A percentile compares a stretch with the other conserved stretches of the same genome.
phyloP scores from a whole-genome alignment of 2,113 vertebrate species.

The Dicrurus megarhynchus region DNA sequence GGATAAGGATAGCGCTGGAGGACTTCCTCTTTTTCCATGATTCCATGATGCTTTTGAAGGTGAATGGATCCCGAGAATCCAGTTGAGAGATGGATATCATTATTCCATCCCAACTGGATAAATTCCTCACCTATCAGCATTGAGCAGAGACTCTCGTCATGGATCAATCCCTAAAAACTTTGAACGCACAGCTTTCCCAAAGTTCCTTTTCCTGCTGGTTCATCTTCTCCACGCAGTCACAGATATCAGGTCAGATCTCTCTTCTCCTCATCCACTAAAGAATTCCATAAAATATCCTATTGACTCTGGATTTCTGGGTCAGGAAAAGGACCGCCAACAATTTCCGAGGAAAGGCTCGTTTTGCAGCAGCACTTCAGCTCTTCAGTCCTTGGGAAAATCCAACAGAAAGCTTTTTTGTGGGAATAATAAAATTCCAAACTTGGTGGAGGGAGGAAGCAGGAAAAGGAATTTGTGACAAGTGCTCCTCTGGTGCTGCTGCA shows the following conservation, averaged over 20 bases:
- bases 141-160: neutral
- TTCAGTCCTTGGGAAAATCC: conserved; percentile 13
- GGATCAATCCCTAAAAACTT: neutral
- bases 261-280: neutral
- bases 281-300: neutral
- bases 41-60: neutral
- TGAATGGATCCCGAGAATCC: neutral
- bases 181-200: neutral
- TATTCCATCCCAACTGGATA: neutral
- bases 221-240: neutral
- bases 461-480: neutral
- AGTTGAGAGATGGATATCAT: neutral
- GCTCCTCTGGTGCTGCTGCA: neutral
- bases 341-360: neutral
- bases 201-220: neutral
- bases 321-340: neutral
- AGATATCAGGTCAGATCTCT: neutral
- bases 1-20: fast-evolving
- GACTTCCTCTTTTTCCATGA: neutral
- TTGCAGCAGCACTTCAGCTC: neutral
- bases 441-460: neutral
- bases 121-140: neutral
- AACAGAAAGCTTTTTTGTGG: conserved; percentile 10
- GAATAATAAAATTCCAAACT: conserved; percentile 19
- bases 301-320: neutral